Conservation (phyloP, 2,797 vertebrate genomes). For the Coregonus suidteri region DNA sequence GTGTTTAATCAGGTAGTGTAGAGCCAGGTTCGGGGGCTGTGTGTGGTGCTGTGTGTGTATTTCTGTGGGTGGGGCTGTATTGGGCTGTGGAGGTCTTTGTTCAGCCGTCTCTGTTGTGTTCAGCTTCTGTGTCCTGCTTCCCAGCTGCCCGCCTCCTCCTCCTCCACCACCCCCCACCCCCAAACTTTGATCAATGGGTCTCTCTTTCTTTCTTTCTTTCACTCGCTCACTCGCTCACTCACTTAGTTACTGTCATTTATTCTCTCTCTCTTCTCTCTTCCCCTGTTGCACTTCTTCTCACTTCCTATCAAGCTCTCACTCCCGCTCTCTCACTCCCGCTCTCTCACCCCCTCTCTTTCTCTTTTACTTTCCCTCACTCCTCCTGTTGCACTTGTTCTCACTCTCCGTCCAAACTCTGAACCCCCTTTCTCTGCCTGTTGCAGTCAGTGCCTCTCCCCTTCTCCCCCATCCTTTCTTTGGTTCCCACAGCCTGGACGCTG, state of each 20-base stretch:
- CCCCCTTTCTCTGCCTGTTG: not conserved
- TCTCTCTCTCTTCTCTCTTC: not conserved
- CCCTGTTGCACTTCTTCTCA: not conserved
- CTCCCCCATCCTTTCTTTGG: slow-evolving; percentile 4
- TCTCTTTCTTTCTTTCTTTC: slow-evolving; percentile 26
- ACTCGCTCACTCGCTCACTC: not conserved
- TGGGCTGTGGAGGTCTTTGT: slow-evolving; percentile 22
- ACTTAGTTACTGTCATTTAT: slow-evolving; percentile 12
- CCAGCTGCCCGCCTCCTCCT: slow-evolving; percentile 1
- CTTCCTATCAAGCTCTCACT: not conserved
- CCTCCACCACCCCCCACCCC: not conserved
- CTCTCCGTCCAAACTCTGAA: not conserved
- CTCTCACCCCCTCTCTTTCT: not conserved
- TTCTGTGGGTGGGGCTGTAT: not conserved
- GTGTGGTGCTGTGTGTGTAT: not conserved
- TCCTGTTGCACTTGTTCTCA: not conserved
- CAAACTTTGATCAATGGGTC: slow-evolving; percentile 36
- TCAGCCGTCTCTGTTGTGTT: slow-evolving; percentile 22
- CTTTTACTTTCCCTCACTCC: not conserved
- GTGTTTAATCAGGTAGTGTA: slow-evolving; percentile 19
- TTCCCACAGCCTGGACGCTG: slow-evolving; percentile 15
- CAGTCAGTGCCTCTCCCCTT: not conserved
- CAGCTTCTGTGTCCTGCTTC: slow-evolving; percentile 26
- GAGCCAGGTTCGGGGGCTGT: slow-evolving; percentile 13
- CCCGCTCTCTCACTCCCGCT: not conserved